Conservation (phyloP, 2,888 invertebrate species). For the Phengaris alcon region DNA sequence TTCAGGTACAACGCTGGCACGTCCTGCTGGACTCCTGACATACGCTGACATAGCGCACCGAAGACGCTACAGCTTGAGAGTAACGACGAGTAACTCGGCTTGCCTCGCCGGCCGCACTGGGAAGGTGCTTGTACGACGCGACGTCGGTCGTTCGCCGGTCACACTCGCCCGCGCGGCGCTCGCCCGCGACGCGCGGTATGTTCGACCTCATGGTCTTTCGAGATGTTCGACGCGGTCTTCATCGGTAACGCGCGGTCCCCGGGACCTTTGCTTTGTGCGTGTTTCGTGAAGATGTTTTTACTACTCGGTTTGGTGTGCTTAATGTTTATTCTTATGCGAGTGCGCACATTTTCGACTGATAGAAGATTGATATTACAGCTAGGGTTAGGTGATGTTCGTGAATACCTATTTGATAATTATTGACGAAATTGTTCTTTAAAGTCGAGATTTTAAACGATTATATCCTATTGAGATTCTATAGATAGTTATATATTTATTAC, state of each 20-base stretch:
- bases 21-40: slow-evolving; percentile 89
- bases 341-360: slow-evolving; percentile 50
- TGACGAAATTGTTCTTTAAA: background rate
- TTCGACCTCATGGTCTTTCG: slow-evolving; percentile 38
- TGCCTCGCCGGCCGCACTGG: slow-evolving; percentile 40
- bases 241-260: slow-evolving; percentile 22
- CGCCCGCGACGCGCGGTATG: slow-evolving; percentile 36
- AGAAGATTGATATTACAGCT: slow-evolving; percentile 46
- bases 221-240: slow-evolving; percentile 33
- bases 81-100: slow-evolving; percentile 35
- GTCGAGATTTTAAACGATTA: slow-evolving; percentile 25
- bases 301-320: slow-evolving; percentile 34
- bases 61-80: slow-evolving; percentile 50
- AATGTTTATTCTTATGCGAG: slow-evolving; percentile 38
- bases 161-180: slow-evolving; percentile 30
- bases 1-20: slow-evolving; percentile 95
- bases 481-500: slow-evolving; percentile 37
- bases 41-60: slow-evolving; percentile 59
- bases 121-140: slow-evolving; percentile 40
- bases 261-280: slow-evolving; percentile 28
- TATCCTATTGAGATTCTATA: slow-evolving; percentile 31
- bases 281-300: slow-evolving; percentile 22
- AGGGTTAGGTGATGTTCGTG: slow-evolving; percentile 16
- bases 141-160: slow-evolving; percentile 40
- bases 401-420: slow-evolving; percentile 9